Conservation (phyloP, 1,140 invertebrate species). For the Oncopeltus fasciatus region DNA sequence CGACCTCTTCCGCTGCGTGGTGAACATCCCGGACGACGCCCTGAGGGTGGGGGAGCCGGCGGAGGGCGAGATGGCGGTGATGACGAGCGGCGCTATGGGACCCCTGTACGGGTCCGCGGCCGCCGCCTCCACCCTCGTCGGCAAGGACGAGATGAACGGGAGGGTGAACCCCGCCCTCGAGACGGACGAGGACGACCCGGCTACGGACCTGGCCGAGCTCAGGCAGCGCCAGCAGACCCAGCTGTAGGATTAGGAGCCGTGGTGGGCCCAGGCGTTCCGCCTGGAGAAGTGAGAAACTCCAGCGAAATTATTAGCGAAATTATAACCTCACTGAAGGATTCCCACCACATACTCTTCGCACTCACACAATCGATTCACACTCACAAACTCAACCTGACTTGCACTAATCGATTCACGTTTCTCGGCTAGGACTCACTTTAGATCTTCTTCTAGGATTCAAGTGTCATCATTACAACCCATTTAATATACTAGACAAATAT, state of each 20-base stretch:
- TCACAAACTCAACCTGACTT: too few species aligned
- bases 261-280: not conserved
- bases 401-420: too few species aligned
- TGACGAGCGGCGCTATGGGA: constrained; percentile 39
- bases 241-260: not conserved
- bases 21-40: constrained; percentile 87
- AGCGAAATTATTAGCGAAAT: too few species aligned
- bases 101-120: constrained; percentile 34
- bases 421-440: too few species aligned
- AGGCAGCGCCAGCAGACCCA: not conserved
- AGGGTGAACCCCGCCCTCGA: constrained; percentile 90
- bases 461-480: too few species aligned
- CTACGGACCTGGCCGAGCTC: constrained; percentile 20
- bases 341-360: too few species aligned
- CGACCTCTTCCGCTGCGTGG: constrained; percentile 84
- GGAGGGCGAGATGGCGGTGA: constrained; percentile 56
- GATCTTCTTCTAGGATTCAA: too few species aligned
- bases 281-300: too few species aligned
- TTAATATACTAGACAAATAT: too few species aligned
- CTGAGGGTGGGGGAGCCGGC: constrained; percentile 63
- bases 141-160: constrained; percentile 81
- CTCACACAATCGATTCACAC: too few species aligned
- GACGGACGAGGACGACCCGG: constrained; percentile 54
- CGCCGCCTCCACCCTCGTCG: constrained; percentile 52
- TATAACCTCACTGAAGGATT: too few species aligned